These are phyloP conservation scores for Hippocampus barbouri DNA, from an alignment of 2,113 vertebrate genomes.

Conservation along the genomic window DNA sequence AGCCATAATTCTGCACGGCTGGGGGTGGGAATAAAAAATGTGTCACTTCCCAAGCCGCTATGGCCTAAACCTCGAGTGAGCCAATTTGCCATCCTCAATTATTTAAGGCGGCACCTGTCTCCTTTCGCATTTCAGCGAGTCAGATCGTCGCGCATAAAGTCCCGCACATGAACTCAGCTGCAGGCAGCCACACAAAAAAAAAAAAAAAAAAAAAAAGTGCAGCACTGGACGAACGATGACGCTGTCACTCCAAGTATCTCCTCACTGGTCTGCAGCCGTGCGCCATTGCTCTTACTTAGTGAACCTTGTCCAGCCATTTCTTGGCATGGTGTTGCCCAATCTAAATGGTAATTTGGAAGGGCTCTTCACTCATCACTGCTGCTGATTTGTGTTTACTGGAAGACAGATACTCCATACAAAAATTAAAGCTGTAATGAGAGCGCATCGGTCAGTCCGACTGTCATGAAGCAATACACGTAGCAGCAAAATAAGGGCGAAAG, in stretches of 20 bases:
- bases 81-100: slow-evolving; percentile 62
- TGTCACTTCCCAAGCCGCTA: slow-evolving; percentile 42
- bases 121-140: slow-evolving; percentile 43
- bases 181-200: slow-evolving; percentile 20
- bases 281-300: slow-evolving; percentile 15
- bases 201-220: slow-evolving; percentile 28
- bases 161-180: slow-evolving; percentile 22
- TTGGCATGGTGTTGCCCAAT: slow-evolving; percentile 65
- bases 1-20: slow-evolving; percentile 35
- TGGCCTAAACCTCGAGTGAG: slow-evolving; percentile 44
- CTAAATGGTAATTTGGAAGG: slow-evolving; percentile 71
- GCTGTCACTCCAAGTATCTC: slow-evolving; percentile 16
- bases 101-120: slow-evolving; percentile 59
- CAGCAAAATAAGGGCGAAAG: slow-evolving; percentile 1
- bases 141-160: slow-evolving; percentile 24
- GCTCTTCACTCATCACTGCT: slow-evolving; percentile 28
- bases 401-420: slow-evolving; percentile 32
- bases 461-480: slow-evolving; percentile 19
- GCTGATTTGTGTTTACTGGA: slow-evolving; percentile 47
- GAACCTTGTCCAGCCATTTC: slow-evolving; percentile 49
- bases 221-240: slow-evolving; percentile 22
- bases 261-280: slow-evolving; percentile 15
- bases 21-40: slow-evolving; percentile 25
- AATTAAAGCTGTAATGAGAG: slow-evolving; percentile 48
- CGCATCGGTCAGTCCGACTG: slow-evolving; percentile 16